Evolutionary conservation across 2,113 vertebrate species (phyloP), one percentile per base, ranked within the genome.

Genomic region (Lipotes vexillifer): DNA sequence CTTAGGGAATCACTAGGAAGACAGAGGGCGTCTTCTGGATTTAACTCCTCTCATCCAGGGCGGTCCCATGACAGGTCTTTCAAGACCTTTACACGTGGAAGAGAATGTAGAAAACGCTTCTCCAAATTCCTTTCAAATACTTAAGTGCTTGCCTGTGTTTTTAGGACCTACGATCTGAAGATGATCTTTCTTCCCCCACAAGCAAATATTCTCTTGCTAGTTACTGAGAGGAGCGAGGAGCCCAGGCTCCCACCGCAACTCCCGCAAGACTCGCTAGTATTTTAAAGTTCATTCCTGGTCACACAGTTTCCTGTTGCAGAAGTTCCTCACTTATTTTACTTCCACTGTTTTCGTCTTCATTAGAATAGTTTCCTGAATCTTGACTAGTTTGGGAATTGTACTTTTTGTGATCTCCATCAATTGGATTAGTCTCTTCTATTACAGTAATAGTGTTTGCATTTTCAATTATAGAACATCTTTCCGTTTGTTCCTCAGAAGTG

Each of bases 291-390:
- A 0, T 25, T 14, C 10, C 90, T 23, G 69, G 31, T 94, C 57
- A 98, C 0, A 59, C 0, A 0, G 9, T 18, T 83, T 93, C 95
- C 80, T 84, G 81, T 1, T 18, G 93, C 38, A 89, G 10, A 0
- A 1, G 49, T 41, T 87, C 98, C 55, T 74, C 46, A 6, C 93
- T 90, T 0, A 0, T 36, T 66, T 98, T 97, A 88, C 11, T 85
- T 38, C 52, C 97, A 0, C 74, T 88, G 12, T 52, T 96, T 66
- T 97, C 97, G 0, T 97, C 98, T 1, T 98, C 98, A 0, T 98
- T 98, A 1, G 98, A 99, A 5, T 98, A 99, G 96, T 98, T 98
- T n/a, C 98, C 99, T 0, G 98, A 99, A 90, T 99, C 98, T 12
- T 92, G 89, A 41, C 94, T 98, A 36, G 65, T 98, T 36, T 98